Evolutionary conservation across 2,888 invertebrate genomes (phyloP).

Genomic region (Ypsolopha sequella): DNA sequence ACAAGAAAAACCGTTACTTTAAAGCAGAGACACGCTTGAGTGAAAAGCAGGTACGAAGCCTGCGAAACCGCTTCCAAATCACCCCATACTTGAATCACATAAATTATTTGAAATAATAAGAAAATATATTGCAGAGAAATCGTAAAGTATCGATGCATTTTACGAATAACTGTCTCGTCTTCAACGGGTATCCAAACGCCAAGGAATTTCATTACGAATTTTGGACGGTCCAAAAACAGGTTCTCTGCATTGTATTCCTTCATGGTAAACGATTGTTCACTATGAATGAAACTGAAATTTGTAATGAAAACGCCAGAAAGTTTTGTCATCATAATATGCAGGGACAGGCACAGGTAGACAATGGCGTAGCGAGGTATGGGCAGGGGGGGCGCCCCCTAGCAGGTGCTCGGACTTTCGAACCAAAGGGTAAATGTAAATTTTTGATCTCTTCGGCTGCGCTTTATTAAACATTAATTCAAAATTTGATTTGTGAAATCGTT

Average conservation of each 20-base stretch:
- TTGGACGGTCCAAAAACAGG: conserved; percentile 44
- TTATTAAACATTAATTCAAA: no score
- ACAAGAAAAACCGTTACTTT: conserved; percentile 47
- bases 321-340: no score
- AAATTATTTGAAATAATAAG: conserved; percentile 44
- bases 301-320: no score
- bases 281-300: no score
- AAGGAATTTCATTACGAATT: conserved; percentile 45
- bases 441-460: no score
- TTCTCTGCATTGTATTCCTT: conserved; percentile 19
- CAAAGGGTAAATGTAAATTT: no score
- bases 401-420: no score
- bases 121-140: conserved; percentile 42
- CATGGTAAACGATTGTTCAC: conserved; percentile 9
- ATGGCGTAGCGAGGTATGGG: no score
- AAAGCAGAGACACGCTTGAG: conserved; percentile 53
- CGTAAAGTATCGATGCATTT: conserved; percentile 34
- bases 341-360: no score
- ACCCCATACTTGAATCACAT: conserved; percentile 49
- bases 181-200: conserved; percentile 45
- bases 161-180: conserved; percentile 22
- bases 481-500: no score
- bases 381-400: no score
- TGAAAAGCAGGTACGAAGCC: conserved; percentile 48
- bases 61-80: conserved; percentile 51